Evolutionary conservation across 2,888 invertebrate species (phyloP), one percentile per base, ranked within the genome.

Genomic region (Craniophora ligustri): DNA sequence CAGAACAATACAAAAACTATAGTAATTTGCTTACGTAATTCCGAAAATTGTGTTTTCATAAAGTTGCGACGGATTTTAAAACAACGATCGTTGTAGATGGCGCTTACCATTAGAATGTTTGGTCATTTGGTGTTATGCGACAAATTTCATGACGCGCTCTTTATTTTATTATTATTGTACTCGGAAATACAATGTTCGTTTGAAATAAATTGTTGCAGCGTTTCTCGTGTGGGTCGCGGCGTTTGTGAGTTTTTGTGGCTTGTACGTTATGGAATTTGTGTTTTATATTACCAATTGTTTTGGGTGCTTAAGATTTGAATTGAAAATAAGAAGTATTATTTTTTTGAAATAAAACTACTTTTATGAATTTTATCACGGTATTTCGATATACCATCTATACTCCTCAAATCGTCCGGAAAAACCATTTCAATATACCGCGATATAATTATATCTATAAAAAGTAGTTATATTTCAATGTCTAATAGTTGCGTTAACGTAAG

Each of bases 81-180:
- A 53, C 57, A 57, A 71, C 57, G 38, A 34, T 40, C 38, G 53
- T 34, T 44, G 18, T 56, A 45, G 16, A 44, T 54, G 40, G 61
- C 21, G 14, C 46, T 44, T 67, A 36, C 42, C 1, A 44, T 30
- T 50, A 26, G 32, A 62, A 47, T 11, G n/a, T n/a, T n/a, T n/a
- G 34, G 46, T 35, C 15, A n/a, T n/a, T n/a, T n/a, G 38, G 36
- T 47, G 36, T 41, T 59, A 51, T 54, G 45, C 50, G 50, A 35
- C 32, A 15, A 56, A 59, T 67, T 63, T 58, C 54, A 59, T 61
- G 49, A 39, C 41, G 40, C 36, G 34, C 40, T 50, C 41, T 61
- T 67, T 69, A 64, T 69, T 67, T 72, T 72, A 69, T 56, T 63
- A 61, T 69, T 64, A 71, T 68, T 66, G 67, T 44, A 32, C 39